Evolutionary conservation across 2,888 invertebrate species (phyloP).

Genomic region (Cephus runcator): DNA sequence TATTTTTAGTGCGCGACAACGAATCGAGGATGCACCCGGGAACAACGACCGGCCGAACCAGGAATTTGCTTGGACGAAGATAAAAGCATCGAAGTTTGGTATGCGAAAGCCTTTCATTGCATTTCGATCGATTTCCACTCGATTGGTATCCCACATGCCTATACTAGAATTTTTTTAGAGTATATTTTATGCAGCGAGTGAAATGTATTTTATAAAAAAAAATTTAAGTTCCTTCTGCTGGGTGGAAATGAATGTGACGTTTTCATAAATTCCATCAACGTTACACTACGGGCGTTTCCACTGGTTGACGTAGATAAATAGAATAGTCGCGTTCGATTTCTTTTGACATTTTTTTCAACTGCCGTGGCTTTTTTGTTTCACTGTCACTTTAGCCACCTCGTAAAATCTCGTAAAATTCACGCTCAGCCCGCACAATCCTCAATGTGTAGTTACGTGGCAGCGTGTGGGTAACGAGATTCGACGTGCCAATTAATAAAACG

Average conservation of each 20-base stretch:
- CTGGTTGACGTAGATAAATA: not conserved
- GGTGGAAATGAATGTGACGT: not conserved
- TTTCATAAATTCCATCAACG: not conserved
- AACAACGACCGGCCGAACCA: constrained; percentile 21
- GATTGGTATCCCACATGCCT: not conserved
- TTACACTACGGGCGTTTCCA: not conserved
- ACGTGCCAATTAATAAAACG: constrained; percentile 4
- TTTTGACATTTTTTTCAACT: not conserved
- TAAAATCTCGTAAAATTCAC: not conserved
- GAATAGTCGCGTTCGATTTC: not conserved
- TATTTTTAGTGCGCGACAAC: constrained; percentile 16
- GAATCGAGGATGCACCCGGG: constrained; percentile 13
- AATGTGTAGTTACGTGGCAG: not conserved
- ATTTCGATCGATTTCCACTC: not conserved
- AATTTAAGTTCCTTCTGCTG: not conserved
- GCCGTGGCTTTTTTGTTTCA: not conserved
- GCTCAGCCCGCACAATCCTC: not conserved
- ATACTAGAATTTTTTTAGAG: not conserved
- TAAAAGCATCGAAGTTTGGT: not conserved
- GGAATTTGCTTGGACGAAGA: constrained; percentile 6
- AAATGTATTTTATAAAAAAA: not conserved
- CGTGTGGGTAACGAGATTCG: not conserved
- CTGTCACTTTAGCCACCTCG: not conserved
- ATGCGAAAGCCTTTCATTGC: not conserved
- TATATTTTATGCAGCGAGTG: not conserved